These are phyloP conservation scores for Tychaedon coryphoeus DNA, from an alignment of 2,113 vertebrate genomes.

Conservation along the genomic window DNA sequence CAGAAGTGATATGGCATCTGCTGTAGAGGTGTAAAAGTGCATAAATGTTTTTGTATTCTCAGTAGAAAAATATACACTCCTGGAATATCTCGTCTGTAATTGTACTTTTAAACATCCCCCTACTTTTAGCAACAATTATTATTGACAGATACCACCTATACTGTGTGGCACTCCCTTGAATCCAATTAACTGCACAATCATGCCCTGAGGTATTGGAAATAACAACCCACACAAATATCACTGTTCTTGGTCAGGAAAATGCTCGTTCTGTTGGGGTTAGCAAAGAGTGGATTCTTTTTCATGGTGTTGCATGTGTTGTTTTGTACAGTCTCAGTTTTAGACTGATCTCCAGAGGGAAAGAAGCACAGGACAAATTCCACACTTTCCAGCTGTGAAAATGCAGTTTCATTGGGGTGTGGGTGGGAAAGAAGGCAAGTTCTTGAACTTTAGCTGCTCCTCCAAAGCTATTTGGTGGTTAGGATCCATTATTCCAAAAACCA, in stretches of 20 bases:
- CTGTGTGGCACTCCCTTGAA: neutral
- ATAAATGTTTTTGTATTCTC: conserved; percentile 34
- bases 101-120: neutral
- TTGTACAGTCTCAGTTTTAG: neutral
- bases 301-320: neutral
- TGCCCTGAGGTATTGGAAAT: neutral
- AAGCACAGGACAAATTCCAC: neutral
- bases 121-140: conserved; percentile 8
- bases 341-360: neutral
- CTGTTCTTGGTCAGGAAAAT: neutral
- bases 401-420: neutral
- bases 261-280: neutral
- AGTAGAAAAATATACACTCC: neutral
- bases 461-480: neutral
- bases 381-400: neutral
- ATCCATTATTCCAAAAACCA: neutral
- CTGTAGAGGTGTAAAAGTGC: neutral
- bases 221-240: neutral
- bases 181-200: neutral
- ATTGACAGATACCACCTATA: neutral
- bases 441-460: neutral
- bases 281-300: neutral
- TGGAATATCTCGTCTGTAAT: neutral
- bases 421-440: neutral
- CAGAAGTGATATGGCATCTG: neutral